Percentiles rank a stretch among this genome's conserved stretches.
These are phyloP conservation scores for Sesia bembeciformis DNA, from an alignment of 2,888 invertebrate genomes.

Conservation along the genomic window DNA sequence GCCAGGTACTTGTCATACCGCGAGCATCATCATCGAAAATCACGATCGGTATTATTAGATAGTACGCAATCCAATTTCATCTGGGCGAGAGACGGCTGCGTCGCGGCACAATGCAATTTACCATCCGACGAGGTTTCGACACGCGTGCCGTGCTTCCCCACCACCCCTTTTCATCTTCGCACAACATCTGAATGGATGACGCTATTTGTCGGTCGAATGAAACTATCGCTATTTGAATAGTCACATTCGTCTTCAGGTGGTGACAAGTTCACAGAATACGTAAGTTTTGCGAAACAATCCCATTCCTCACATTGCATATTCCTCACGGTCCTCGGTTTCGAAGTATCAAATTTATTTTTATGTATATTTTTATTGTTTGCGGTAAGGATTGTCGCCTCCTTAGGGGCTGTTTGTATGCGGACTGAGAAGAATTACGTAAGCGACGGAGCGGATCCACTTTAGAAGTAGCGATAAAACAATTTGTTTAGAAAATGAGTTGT, in stretches of 20 bases:
- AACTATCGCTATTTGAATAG: constrained; percentile 31
- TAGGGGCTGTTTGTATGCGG: constrained; percentile 68
- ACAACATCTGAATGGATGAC: constrained; percentile 24
- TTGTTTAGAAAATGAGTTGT: constrained; percentile 57
- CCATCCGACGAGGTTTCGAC: constrained; percentile 46
- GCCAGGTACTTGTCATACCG: constrained; percentile 20
- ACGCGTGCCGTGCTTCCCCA: constrained; percentile 31
- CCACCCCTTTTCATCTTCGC: constrained; percentile 37
- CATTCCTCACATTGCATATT: constrained; percentile 36
- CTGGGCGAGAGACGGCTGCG: constrained; percentile 27
- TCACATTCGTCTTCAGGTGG: constrained; percentile 9
- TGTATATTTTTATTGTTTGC: constrained; percentile 69
- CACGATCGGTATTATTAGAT: constrained; percentile 56
- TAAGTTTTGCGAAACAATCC: constrained; percentile 8
- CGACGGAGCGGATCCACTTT: constrained; percentile 52
- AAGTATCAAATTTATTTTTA: constrained; percentile 69
- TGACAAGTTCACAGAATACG: constrained; percentile 3
- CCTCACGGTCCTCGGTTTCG: constrained; percentile 40
- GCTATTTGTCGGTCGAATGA: constrained; percentile 32
- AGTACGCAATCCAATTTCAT: constrained; percentile 61
- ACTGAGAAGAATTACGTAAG: constrained; percentile 63
- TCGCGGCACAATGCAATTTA: constrained; percentile 55
- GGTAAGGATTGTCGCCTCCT: constrained; percentile 66
- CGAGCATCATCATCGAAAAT: constrained; percentile 53
- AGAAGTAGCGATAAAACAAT: constrained; percentile 64